Base-by-base conservation (phyloP, 2,113 vertebrate species). In the Notarius quadriscutis region DNA sequence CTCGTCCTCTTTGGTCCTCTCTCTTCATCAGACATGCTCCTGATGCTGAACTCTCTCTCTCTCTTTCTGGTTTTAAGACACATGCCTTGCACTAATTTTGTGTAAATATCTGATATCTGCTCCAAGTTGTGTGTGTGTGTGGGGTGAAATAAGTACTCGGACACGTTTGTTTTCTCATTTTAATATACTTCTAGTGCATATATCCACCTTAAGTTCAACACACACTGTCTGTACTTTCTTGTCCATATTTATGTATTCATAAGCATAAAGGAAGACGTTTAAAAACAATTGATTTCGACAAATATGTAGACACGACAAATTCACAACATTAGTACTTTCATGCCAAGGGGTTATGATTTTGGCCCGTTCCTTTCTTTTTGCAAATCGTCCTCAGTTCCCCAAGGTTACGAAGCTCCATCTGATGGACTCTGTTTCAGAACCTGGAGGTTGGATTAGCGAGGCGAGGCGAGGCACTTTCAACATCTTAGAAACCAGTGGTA, bases 21-120 rank as follows among this genome's bases (percentile, higher is more conserved):
- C 41, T 67, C 58, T 63, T 75, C 15, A 60, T 60, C 74, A 85
- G 55, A 86, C 79, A 79, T 86, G 71, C 30, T 84, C 82, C 81
- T 60, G 22, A 84, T 25, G 58, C 6, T 55, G 18, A 20, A 67
- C 22, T 57, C 22, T 63, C 67, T n/a, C 22, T 63, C 67, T n/a
- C 15, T 83, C 41, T 67, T 50, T 83, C 82, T 91, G 91, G 79
- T 92, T 91, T 85, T 93, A 92, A 89, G 89, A 92, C 83, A 79
- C 87, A 94, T 94, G 94, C 94, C 95, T 95, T 95, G 95, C 95
- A 95, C 95, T 95, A 95, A 95, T 93, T 92, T 94, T 93, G 92
- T 93, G 93, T 94, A 89, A 93, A 94, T 94, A 93, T 94, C 90
- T 91, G 93, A 91, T 95, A 93, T 94, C 90, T 91, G 93, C 91